Percentiles rank a stretch among this genome's conserved stretches.
phyloP scores from a whole-genome alignment of 2,888 invertebrate genomes.

The Eristalis intricaria region DNA sequence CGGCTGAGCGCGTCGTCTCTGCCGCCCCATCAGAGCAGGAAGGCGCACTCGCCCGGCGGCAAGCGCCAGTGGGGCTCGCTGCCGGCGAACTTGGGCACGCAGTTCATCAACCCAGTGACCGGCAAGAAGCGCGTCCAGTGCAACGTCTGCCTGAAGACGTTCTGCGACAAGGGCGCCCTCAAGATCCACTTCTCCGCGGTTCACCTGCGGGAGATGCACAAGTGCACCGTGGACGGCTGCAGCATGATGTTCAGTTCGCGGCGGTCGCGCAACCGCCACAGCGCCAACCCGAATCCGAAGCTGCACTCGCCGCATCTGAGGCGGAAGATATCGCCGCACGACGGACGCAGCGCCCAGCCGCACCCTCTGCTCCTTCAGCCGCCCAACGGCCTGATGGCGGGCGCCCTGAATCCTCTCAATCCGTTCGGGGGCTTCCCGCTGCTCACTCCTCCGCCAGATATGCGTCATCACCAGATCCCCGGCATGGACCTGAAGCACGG shows the following conservation, averaged over 20 bases:
- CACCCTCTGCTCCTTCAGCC: constrained; percentile 91
- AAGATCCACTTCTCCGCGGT: constrained; percentile 99
- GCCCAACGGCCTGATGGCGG: constrained; percentile 82
- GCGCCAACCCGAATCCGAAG: constrained; percentile 99
- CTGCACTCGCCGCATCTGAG: constrained; percentile 97
- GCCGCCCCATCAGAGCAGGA: constrained; percentile 70
- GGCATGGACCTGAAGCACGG: constrained; percentile 86
- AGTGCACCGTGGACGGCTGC: constrained; percentile 99
- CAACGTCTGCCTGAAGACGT: constrained; percentile 98
- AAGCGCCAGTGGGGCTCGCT: constrained; percentile 91
- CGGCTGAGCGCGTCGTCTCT: constrained; percentile 63
- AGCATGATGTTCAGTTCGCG: constrained; percentile 99
- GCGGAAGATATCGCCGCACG: constrained; percentile 96
- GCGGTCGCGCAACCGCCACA: constrained; percentile 96
- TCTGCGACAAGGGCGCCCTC: constrained; percentile 99
- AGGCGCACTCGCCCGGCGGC: constrained; percentile 82
- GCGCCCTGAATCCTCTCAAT: constrained; percentile 87
- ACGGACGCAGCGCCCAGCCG: constrained; percentile 93
- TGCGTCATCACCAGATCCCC: constrained; percentile 79
- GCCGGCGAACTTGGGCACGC: constrained; percentile 92
- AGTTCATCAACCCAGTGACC: constrained; percentile 95
- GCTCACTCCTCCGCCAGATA: constrained; percentile 84
- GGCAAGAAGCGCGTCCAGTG: constrained; percentile 99
- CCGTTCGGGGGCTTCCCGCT: constrained; percentile 91
- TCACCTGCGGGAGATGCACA: constrained; percentile 99